Evolutionary conservation across 1,140 invertebrate species (phyloP).

Genomic region (Schmidtea mediterranea): DNA sequence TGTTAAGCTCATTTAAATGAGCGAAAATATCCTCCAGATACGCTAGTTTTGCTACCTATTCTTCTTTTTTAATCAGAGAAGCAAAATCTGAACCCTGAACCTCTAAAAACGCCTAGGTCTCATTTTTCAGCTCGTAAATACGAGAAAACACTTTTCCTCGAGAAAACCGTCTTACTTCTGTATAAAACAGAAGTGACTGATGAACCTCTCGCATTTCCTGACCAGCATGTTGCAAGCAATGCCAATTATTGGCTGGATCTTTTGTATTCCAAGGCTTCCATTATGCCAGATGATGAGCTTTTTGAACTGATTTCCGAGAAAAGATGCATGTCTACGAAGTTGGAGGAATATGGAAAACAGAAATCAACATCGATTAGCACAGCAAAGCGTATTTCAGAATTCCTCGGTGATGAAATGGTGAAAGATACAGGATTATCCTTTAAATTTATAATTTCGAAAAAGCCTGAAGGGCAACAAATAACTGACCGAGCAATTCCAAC

Average conservation of each 20-base stretch:
- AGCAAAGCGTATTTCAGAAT: constrained; percentile 75
- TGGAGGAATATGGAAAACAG: constrained; percentile 79
- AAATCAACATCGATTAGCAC: constrained; percentile 95
- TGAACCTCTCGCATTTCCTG: too few species aligned
- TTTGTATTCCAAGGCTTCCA: constrained; percentile 58
- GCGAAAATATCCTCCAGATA: too few species aligned
- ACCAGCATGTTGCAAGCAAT: constrained; percentile 81
- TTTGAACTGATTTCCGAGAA: constrained; percentile 94
- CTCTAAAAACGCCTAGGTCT: too few species aligned
- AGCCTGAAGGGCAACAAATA: constrained; percentile 67
- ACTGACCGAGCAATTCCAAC: constrained; percentile 73
- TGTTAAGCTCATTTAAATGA: too few species aligned
- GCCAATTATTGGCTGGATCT: constrained; percentile 96
- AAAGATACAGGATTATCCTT: constrained; percentile 89
- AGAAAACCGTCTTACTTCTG: too few species aligned
- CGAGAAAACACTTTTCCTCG: too few species aligned
- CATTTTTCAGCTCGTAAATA: too few species aligned
- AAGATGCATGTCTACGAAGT: constrained; percentile 72
- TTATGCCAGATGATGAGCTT: constrained; percentile 73
- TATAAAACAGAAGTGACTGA: too few species aligned
- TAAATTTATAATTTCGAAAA: constrained; percentile 73
- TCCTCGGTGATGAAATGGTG: constrained; percentile 93
- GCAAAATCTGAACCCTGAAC: too few species aligned
- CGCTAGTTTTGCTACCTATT: too few species aligned
- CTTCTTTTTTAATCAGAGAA: too few species aligned